Evolutionary conservation across 2,113 vertebrate genomes (phyloP), one percentile per base, ranked within the genome.

Genomic region (Nibea coibor): DNA sequence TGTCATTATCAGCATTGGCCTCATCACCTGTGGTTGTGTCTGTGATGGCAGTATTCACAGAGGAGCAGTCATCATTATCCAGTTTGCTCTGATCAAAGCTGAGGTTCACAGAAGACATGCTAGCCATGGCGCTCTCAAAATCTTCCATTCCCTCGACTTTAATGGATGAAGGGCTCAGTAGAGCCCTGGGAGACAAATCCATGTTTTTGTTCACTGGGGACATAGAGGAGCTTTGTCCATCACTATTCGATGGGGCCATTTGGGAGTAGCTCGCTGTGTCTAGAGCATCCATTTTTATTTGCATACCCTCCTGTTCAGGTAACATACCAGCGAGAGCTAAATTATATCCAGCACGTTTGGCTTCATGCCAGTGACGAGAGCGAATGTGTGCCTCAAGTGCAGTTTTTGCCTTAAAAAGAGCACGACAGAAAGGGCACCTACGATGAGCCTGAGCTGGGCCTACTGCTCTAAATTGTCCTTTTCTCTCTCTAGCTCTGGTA

Each of bases 11-110:
- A 22, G 95, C 96, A 1, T 97, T 99, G 84, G 97, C 98, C 93
- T 99, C 98, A 19, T 99, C 98, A 82, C 98, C 98, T 4, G 98
- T 99, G 57, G 98, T 99, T 81, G 97, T 99, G 72, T 99, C 98
- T 63, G 98, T 99, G 95, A 99, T 97, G 20, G 98, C 98, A 0
- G 98, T 99, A 88, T 99, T 99, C 88, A 99, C 97, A 14, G 98
- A 99, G 77, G 98, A 99, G 90, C 98, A 99, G 94, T 99, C 98
- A 11, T 99, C 98, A 0, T 99, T 99, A 94, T 99, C 98, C 84
- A 99, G 94, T 93, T 99, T 99, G 9, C 93, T 95, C 51, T 96
- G 98, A 94, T 99, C 98, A 94, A 97, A 99, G 91, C 94, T 97
- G 70, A 99, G 94, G 79, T 97, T 98, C 75, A 99, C 97, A 4